phyloP scores from a whole-genome alignment of 2,797 vertebrate genomes.

The Leptoclinus maculatus region DNA sequence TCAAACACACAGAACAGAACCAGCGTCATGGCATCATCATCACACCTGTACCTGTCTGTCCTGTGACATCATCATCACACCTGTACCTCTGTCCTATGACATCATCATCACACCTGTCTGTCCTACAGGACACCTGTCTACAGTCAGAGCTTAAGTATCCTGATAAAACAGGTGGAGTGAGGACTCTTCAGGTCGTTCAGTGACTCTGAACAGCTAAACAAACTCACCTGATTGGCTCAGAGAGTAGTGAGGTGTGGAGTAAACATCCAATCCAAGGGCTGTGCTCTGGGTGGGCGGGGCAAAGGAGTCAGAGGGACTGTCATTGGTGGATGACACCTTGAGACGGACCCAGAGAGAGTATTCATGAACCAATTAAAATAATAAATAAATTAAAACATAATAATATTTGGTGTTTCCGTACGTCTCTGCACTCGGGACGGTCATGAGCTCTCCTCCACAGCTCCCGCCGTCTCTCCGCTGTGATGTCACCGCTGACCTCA shows the following conservation, averaged over 20 bases:
- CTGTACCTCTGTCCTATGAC: background rate
- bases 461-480: slow-evolving; percentile 51
- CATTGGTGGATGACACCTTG: slow-evolving; percentile 28
- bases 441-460: slow-evolving; percentile 53
- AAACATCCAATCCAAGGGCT: slow-evolving; percentile 49
- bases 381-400: background rate
- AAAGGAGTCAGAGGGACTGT: slow-evolving; percentile 50
- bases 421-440: background rate
- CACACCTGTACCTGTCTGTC: background rate
- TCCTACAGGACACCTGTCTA: background rate
- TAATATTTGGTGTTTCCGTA: background rate
- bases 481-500: slow-evolving; percentile 46
- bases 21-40: background rate
- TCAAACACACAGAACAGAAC: background rate
- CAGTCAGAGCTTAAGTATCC: too few species aligned
- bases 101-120: background rate
- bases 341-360: background rate
- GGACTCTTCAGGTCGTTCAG: too few species aligned
- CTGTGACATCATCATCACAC: background rate
- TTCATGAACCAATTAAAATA: background rate
- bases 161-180: too few species aligned
- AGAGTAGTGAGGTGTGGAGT: slow-evolving; percentile 48
- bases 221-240: slow-evolving; percentile 71
- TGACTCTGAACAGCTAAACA: background rate
- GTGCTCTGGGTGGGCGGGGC: slow-evolving; percentile 56